These are phyloP conservation scores for Heliangelus exortis DNA, from an alignment of 2,797 vertebrate species.

Conservation along the genomic window DNA sequence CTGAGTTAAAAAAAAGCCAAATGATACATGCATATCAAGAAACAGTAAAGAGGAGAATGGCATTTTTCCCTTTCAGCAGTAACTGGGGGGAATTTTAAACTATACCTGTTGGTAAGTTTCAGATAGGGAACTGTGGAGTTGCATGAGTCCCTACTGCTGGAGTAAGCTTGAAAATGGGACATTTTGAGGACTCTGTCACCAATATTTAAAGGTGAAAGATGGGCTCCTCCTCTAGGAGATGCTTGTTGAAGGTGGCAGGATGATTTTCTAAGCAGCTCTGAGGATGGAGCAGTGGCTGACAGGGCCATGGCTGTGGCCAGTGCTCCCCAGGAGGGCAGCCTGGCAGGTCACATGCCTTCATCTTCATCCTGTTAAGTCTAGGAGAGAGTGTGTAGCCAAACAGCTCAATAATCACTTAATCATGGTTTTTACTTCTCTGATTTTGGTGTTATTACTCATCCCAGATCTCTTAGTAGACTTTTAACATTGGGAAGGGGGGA, in stretches of 20 bases:
- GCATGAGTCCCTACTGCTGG: background rate
- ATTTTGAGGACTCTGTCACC: background rate
- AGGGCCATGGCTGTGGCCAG: background rate
- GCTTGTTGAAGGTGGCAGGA: background rate
- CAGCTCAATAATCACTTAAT: background rate
- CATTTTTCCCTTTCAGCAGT: background rate
- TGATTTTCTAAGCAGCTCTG: background rate
- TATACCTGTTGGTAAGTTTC: background rate
- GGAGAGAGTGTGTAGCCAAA: background rate
- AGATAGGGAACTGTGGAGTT: background rate
- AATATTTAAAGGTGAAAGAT: background rate
- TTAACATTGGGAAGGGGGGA: background rate
- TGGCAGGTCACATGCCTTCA: rapidly evolving
- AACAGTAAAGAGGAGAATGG: background rate
- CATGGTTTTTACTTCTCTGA: background rate
- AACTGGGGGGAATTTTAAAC: background rate
- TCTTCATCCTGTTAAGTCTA: background rate
- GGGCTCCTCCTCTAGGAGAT: background rate
- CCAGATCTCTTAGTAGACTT: background rate
- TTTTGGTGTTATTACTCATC: background rate
- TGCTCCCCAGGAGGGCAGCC: background rate
- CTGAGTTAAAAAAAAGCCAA: background rate
- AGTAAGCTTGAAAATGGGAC: background rate
- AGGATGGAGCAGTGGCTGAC: background rate
- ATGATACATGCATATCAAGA: background rate